phyloP scores from a whole-genome alignment of 2,797 vertebrate genomes.

The Falco naumanni region DNA sequence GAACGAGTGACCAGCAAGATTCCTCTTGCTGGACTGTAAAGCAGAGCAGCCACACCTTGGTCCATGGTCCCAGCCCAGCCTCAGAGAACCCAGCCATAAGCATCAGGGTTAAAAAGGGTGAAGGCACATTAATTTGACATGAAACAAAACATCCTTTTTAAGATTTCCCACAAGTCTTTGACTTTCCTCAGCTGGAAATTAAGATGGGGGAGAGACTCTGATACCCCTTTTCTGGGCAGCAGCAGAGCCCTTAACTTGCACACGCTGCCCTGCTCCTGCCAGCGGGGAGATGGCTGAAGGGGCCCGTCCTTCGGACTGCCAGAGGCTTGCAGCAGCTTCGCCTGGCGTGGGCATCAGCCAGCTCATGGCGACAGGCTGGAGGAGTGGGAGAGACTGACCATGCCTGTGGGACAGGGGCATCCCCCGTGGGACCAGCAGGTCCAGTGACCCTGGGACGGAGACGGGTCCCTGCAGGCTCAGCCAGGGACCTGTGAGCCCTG shows the following conservation, averaged over 20 bases:
- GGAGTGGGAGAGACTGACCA: neutral
- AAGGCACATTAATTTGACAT: neutral
- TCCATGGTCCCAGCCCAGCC: neutral
- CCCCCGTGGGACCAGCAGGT: neutral
- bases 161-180: neutral
- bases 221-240: neutral
- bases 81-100: neutral
- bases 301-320: fast-evolving
- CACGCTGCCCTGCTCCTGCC: neutral
- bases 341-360: neutral
- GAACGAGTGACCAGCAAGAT: neutral
- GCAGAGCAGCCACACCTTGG: neutral
- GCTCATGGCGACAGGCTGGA: neutral
- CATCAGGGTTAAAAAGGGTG: fast-evolving
- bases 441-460: neutral
- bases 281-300: neutral
- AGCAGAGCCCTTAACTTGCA: neutral
- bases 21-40: neutral
- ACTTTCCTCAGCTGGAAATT: neutral
- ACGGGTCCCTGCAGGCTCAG: neutral
- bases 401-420: fast-evolving
- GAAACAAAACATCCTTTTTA: neutral
- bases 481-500: fast-evolving
- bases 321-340: neutral
- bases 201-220: neutral